Conservation (phyloP, 2,797 vertebrate genomes). For the Agapornis canus region DNA sequence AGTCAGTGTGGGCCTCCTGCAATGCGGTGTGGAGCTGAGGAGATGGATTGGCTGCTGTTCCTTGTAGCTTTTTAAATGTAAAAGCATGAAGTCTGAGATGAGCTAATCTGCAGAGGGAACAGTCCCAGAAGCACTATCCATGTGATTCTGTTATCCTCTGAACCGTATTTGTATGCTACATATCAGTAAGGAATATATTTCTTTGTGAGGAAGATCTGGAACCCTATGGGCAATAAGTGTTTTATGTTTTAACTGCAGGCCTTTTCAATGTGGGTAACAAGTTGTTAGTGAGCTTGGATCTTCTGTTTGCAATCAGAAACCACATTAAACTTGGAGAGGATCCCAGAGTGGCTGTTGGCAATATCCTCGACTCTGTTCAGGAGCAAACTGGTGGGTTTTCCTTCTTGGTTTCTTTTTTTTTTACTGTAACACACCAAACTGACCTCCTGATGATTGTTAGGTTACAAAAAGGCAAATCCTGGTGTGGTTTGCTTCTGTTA, state of each 20-base stretch:
- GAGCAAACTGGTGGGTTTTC: conserved; percentile 75
- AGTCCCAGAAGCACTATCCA: neutral
- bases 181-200: neutral
- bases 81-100: neutral
- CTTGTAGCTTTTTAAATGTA: neutral
- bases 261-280: conserved; percentile 96
- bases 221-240: neutral
- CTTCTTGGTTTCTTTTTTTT: neutral
- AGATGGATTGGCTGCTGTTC: neutral
- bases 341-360: conserved; percentile 79
- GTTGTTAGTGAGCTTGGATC: conserved; percentile 92
- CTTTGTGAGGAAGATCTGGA: neutral
- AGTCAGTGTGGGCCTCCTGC: neutral
- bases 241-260: conserved; percentile 78
- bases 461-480: neutral
- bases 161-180: rapidly evolving
- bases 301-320: conserved; percentile 90
- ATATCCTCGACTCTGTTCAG: conserved; percentile 80
- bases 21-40: neutral
- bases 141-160: neutral
- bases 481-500: neutral
- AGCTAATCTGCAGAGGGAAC: neutral
- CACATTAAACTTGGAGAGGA: conserved; percentile 87
- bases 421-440: neutral
- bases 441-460: neutral